Percentiles rank a stretch among this genome's conserved stretches.
Evolutionary conservation across 2,888 invertebrate species (phyloP).

Genomic region (Apoderus coryli): DNA sequence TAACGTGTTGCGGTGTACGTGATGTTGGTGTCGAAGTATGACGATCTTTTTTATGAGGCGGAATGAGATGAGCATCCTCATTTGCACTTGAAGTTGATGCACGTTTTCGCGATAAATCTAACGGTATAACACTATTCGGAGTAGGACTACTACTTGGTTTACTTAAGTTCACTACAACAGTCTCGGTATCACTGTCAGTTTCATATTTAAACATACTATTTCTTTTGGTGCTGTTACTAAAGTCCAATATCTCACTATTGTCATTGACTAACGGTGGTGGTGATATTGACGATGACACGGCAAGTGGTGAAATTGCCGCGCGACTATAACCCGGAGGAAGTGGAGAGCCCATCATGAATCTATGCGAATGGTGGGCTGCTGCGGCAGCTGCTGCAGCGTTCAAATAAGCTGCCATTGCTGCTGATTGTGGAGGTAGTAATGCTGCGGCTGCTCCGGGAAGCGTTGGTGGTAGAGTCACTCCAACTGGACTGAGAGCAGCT

Average conservation of each 20-base stretch:
- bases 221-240: constrained; percentile 49
- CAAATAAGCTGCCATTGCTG: constrained; percentile 69
- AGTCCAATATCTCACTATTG: constrained; percentile 53
- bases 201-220: constrained; percentile 6
- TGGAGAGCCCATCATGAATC: constrained; percentile 52
- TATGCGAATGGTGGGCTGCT: constrained; percentile 56
- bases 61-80: too few relatives aligned
- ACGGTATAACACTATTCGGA: constrained; percentile 50
- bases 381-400: constrained; percentile 50
- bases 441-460: constrained; percentile 52
- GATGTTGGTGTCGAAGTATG: constrained; percentile 43
- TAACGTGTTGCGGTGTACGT: constrained; percentile 52
- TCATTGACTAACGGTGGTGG: too few relatives aligned
- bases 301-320: constrained; percentile 50
- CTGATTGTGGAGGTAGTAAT: constrained; percentile 62
- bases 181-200: constrained; percentile 36
- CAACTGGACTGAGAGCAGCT: constrained; percentile 49
- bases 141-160: constrained; percentile 43
- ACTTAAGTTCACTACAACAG: constrained; percentile 57
- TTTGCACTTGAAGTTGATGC: too few relatives aligned
- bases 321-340: constrained; percentile 33
- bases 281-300: constrained; percentile 39
- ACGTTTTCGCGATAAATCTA: constrained; percentile 68
- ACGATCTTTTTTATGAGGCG: too few relatives aligned
- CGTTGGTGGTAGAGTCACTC: constrained; percentile 49